A percentile compares a stretch with the other conserved stretches of the same genome.
Evolutionary conservation across 2,797 vertebrate genomes (phyloP).

Genomic region (Acrocephalus scirpaceus): DNA sequence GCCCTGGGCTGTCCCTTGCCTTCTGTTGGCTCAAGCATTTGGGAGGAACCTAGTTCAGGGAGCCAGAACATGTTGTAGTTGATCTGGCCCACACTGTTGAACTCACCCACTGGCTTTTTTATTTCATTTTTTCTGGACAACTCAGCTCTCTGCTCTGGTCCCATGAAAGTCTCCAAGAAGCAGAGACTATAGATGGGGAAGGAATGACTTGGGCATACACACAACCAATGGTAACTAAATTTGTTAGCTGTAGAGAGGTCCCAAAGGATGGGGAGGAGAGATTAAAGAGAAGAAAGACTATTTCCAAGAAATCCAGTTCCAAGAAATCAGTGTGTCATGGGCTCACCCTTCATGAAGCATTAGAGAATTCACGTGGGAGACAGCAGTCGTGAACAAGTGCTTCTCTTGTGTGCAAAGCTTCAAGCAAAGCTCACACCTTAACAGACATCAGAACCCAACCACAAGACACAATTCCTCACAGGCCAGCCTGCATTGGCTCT

Average conservation of each 20-base stretch:
- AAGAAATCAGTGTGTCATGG: not conserved
- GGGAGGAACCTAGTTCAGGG: not conserved
- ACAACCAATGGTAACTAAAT: not conserved
- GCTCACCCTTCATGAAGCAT: not conserved
- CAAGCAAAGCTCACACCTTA: not conserved
- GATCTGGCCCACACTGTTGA: not conserved
- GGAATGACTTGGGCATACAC: not conserved
- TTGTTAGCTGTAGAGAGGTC: not conserved
- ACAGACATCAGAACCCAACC: not conserved
- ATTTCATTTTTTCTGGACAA: not conserved
- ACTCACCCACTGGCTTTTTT: not conserved
- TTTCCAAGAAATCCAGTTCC: not conserved
- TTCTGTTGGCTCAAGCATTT: not conserved
- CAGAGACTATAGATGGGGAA: not conserved
- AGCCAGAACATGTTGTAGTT: fast-evolving
- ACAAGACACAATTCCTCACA: not conserved
- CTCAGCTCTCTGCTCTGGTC: not conserved
- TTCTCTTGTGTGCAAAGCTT: not conserved
- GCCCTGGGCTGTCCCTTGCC: not conserved
- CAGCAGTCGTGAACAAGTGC: not conserved
- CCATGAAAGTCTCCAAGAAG: not conserved
- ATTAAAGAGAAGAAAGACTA: not conserved
- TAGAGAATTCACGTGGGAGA: not conserved
- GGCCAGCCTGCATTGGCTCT: not conserved
- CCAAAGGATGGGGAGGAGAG: not conserved